These are phyloP conservation scores for Cenopis cana DNA, from an alignment of 2,888 invertebrate genomes.

Conservation along the genomic window DNA sequence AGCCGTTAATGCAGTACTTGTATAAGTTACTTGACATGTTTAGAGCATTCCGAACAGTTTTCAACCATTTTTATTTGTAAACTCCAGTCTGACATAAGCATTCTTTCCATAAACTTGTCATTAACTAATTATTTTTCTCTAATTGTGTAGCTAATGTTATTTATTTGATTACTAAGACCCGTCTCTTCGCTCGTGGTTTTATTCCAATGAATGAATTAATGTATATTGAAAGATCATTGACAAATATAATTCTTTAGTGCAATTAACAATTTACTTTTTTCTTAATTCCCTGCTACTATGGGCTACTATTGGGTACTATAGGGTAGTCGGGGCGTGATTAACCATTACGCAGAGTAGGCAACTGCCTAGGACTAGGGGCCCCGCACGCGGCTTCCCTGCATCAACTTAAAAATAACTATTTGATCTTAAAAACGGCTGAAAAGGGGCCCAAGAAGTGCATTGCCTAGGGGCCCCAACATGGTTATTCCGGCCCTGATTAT, in stretches of 20 bases:
- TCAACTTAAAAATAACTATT: too few species aligned
- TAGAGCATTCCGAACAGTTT: constrained; percentile 7
- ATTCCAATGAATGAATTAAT: constrained; percentile 55
- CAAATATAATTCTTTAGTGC: constrained; percentile 83
- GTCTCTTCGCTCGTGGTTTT: constrained; percentile 52
- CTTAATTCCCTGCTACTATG: neutral
- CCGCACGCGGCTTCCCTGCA: too few species aligned
- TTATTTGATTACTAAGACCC: constrained; percentile 41
- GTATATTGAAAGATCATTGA: constrained; percentile 71
- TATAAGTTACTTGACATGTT: constrained; percentile 20
- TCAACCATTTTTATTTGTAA: neutral
- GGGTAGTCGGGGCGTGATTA: too few species aligned
- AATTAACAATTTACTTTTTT: constrained; percentile 58
- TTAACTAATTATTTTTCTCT: constrained; percentile 13
- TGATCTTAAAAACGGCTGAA: too few species aligned
- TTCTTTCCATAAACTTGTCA: constrained; percentile 6
- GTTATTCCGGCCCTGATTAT: too few species aligned
- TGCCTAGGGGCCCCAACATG: too few species aligned
- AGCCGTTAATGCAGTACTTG: constrained; percentile 15
- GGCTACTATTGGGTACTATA: neutral
- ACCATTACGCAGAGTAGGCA: too few species aligned
- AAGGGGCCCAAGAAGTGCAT: too few species aligned
- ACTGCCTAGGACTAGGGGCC: too few species aligned
- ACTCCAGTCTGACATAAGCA: constrained; percentile 4
- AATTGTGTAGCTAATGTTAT: constrained; percentile 38